Evolutionary conservation across 2,797 vertebrate genomes (phyloP).

Genomic region (Garrulus glandarius): DNA sequence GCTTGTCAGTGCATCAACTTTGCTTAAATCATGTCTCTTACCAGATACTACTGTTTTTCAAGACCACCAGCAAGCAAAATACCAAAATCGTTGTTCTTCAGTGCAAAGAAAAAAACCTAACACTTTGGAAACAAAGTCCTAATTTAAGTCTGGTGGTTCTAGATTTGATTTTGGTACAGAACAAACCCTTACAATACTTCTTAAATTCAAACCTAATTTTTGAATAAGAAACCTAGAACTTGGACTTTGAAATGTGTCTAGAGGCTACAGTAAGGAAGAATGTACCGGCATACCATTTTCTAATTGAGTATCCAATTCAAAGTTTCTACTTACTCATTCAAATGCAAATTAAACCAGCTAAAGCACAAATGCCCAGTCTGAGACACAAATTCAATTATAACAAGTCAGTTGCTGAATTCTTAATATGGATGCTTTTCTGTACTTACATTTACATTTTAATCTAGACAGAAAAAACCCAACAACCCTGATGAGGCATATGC

Average conservation of each 20-base stretch:
- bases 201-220: not conserved
- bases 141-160: not conserved
- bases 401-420: slow-evolving; percentile 5
- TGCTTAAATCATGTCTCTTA: not conserved
- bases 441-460: slow-evolving; percentile 1
- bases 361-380: not conserved
- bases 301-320: slow-evolving; percentile 45
- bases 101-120: not conserved
- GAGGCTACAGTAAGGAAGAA: not conserved
- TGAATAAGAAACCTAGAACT: not conserved
- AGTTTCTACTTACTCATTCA: slow-evolving; percentile 36
- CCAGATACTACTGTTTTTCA: not conserved
- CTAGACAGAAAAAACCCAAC: not conserved
- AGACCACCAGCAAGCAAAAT: not conserved
- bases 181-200: accelerated
- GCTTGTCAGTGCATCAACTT: not conserved
- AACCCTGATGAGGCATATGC: not conserved
- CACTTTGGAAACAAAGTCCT: not conserved
- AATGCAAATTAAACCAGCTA: slow-evolving; percentile 44
- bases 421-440: not conserved
- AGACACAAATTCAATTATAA: slow-evolving; percentile 60
- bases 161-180: not conserved
- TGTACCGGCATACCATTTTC: slow-evolving; percentile 10
- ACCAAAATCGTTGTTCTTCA: not conserved
- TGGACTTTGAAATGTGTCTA: not conserved